Base-by-base conservation (phyloP, 2,797 vertebrate genomes). In the Fringilla coelebs region DNA sequence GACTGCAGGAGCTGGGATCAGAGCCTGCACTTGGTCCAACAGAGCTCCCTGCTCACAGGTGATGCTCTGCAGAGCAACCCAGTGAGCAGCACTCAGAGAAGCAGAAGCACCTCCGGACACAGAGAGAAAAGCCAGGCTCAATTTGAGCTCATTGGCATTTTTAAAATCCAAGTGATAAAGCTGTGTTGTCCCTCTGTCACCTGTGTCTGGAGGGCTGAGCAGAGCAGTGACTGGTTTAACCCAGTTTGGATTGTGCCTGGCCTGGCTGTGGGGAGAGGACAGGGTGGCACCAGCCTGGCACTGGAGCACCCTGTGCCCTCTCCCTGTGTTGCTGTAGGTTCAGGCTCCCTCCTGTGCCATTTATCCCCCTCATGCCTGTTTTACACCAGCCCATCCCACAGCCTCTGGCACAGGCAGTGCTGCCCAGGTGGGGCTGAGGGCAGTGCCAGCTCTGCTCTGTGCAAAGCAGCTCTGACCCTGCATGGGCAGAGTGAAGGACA, bases 221-320 rank as follows among this genome's bases (percentile, higher is more conserved):
- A 34, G 62, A 52, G 48, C 34, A 58, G 26, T 26, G 45, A 11
- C 10, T 32, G 52, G 29, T 80, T 74, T 78, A n/a, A 28, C 11
- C 11, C 0, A 0, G 18, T 28, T 36, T 48, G 51, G 31, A 13
- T 2, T 60, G 31, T 8, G 17, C 46, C 48, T 68, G 58, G 57
- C 32, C 7, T 0, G 1, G 61, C 38, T 57, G 16, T 3, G 3
- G 7, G 70, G 29, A 75, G 17, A 36, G 46, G n/a, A 41, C 22
- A 51, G 31, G 21, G 14, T 34, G 32, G 29, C 55, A 58, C 10
- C 51, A 79, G 46, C 32, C 28, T 3, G 41, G 17, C 18, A 5
- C 40, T 46, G 73, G 19, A 36, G 28, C 24, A 8, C 38, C 0
- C 0, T 8, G 13, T 29, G 15, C 28, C 40, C 62, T 34, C 18